A percentile compares a stretch with the other conserved stretches of the same genome.
phyloP scores from a whole-genome alignment of 2,888 invertebrate genomes.

The Neoaliturus tenellus region DNA sequence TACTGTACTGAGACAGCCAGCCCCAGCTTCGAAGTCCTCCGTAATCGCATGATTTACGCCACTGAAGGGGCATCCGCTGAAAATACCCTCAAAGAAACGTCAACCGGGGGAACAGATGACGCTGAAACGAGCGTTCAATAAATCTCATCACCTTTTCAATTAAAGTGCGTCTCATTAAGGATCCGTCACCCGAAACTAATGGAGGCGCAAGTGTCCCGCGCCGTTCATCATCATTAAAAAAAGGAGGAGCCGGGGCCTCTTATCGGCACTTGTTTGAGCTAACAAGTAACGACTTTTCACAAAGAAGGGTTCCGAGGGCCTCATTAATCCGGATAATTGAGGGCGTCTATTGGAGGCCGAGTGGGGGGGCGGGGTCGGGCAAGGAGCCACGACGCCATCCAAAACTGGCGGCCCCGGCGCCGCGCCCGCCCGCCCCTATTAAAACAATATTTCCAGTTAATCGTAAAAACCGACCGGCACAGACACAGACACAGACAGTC shows the following conservation, averaged over 20 bases:
- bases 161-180: constrained; percentile 29
- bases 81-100: neutral
- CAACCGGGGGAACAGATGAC: constrained; percentile 2
- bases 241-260: constrained; percentile 39
- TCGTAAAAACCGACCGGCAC: constrained; percentile 3
- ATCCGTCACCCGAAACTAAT: constrained; percentile 18
- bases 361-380: constrained; percentile 24
- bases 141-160: constrained; percentile 40
- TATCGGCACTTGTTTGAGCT: constrained; percentile 44
- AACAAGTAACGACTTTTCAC: constrained; percentile 46
- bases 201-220: constrained; percentile 10
- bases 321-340: constrained; percentile 34
- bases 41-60: neutral
- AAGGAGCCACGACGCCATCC: constrained; percentile 20
- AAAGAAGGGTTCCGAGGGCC: constrained; percentile 34
- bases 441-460: constrained; percentile 29
- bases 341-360: neutral
- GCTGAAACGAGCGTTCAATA: constrained; percentile 10
- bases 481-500: constrained; percentile 12
- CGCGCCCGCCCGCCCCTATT: constrained; percentile 1
- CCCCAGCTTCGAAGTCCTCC: neutral
- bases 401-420: neutral
- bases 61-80: neutral
- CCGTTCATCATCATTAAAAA: constrained; percentile 41
- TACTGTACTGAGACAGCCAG: no score